Evolutionary conservation across 2,888 invertebrate species (phyloP).

Genomic region (Smittia aterrima): DNA sequence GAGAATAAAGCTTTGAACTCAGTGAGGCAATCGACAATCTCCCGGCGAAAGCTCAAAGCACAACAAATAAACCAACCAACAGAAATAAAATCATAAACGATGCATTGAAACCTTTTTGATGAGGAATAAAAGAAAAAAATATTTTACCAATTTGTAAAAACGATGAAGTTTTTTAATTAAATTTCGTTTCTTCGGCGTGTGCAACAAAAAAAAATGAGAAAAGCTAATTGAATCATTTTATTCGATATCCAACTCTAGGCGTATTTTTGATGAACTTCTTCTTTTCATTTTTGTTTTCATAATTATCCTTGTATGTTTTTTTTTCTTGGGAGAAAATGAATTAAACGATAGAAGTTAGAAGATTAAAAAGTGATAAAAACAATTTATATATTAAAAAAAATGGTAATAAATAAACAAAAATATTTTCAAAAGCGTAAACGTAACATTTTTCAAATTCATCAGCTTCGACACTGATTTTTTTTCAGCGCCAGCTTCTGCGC

Average conservation of each 20-base stretch:
- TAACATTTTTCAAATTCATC: background rate
- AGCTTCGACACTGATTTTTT: background rate
- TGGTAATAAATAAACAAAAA: slow-evolving; percentile 1
- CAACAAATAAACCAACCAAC: no score
- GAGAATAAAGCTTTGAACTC: no score
- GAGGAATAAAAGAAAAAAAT: slow-evolving; percentile 1
- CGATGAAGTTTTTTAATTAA: background rate
- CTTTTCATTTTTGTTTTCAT: background rate
- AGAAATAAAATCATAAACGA: background rate
- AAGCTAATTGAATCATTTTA: background rate
- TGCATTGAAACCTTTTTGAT: background rate
- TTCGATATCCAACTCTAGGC: background rate
- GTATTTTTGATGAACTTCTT: slow-evolving; percentile 10
- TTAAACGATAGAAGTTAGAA: slow-evolving; percentile 21
- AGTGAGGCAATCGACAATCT: no score
- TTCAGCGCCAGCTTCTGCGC: background rate
- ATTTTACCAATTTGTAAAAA: slow-evolving; percentile 3
- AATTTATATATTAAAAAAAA: slow-evolving; percentile 23
- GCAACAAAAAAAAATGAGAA: background rate
- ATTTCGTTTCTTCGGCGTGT: slow-evolving; percentile 3
- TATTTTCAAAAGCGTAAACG: slow-evolving; percentile 13
- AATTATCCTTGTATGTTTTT: background rate
- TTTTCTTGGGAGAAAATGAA: background rate
- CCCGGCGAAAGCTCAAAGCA: no score
- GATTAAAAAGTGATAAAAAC: slow-evolving; percentile 33